Percentiles rank a stretch among this genome's conserved stretches.
These are phyloP conservation scores for Antrozous pallidus DNA, from an alignment of 2,797 vertebrate species.

Conservation along the genomic window DNA sequence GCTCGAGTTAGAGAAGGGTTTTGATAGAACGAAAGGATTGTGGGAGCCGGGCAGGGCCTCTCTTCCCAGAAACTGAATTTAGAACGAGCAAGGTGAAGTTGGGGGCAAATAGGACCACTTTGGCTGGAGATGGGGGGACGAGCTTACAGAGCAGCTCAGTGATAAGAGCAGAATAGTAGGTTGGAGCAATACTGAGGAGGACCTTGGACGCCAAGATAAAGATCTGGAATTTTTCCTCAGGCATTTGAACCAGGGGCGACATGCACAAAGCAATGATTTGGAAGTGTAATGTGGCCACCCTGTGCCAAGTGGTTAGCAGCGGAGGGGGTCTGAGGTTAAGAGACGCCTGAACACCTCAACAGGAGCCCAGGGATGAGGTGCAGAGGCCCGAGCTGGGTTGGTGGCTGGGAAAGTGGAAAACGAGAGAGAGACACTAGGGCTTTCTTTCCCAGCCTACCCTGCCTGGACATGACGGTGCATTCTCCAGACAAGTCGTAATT, in stretches of 20 bases:
- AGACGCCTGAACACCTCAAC: not conserved
- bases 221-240: slow-evolving; percentile 36
- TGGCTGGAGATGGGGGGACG: not conserved
- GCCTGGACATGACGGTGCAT: slow-evolving; percentile 43
- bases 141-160: not conserved
- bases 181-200: not conserved
- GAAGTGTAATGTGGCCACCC: not conserved
- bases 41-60: not conserved
- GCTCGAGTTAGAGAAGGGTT: not conserved
- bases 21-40: not conserved
- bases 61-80: not conserved
- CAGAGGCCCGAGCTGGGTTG: not conserved
- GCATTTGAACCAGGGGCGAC: not conserved
- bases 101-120: not conserved
- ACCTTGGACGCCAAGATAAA: slow-evolving; percentile 10
- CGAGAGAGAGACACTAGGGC: not conserved
- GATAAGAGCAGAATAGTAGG: not conserved
- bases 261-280: not conserved
- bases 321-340: not conserved
- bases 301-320: not conserved
- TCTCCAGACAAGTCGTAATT: slow-evolving; percentile 13
- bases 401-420: not conserved
- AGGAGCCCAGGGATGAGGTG: not conserved
- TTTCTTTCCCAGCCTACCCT: not conserved
- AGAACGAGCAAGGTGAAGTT: not conserved